These are phyloP conservation scores for Melolontha melolontha DNA, from an alignment of 2,888 invertebrate species.

Conservation along the genomic window DNA sequence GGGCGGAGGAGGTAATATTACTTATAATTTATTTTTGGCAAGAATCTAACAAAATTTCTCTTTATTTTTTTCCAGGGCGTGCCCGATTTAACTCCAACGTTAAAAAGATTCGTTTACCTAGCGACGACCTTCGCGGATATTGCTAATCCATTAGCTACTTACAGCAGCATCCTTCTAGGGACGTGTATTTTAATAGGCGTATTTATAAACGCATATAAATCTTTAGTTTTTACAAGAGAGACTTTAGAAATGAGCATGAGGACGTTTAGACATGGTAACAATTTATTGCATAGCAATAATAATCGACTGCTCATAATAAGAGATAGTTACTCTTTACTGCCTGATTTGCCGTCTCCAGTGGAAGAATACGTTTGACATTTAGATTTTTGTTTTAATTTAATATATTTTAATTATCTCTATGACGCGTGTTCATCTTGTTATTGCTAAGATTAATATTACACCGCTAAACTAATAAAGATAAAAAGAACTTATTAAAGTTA, in stretches of 20 bases:
- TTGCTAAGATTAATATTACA: too few species aligned
- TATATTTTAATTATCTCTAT: too few species aligned
- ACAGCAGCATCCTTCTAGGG: slow-evolving; percentile 79
- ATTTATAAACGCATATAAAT: slow-evolving; percentile 81
- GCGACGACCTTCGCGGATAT: slow-evolving; percentile 83
- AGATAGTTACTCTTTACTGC: slow-evolving; percentile 70
- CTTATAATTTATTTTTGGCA: background rate
- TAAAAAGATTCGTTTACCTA: slow-evolving; percentile 83
- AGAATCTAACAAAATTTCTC: background rate
- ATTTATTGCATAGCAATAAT: slow-evolving; percentile 71
- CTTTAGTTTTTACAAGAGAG: slow-evolving; percentile 78
- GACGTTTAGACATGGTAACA: slow-evolving; percentile 76
- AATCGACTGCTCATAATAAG: slow-evolving; percentile 71
- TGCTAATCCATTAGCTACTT: slow-evolving; percentile 77
- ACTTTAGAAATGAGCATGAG: slow-evolving; percentile 83
- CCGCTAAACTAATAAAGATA: too few species aligned
- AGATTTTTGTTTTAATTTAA: background rate
- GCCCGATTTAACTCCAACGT: slow-evolving; percentile 82
- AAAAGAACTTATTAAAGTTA: too few species aligned
- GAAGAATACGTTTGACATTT: slow-evolving; percentile 12
- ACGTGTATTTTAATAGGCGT: slow-evolving; percentile 73
- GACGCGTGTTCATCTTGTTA: too few species aligned
- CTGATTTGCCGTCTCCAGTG: slow-evolving; percentile 18
- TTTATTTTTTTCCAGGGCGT: slow-evolving; percentile 73
- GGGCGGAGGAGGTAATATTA: slow-evolving; percentile 82